Evolutionary conservation across 1,140 invertebrate genomes (phyloP).

Genomic region (Pseudomyrmex concolor): DNA sequence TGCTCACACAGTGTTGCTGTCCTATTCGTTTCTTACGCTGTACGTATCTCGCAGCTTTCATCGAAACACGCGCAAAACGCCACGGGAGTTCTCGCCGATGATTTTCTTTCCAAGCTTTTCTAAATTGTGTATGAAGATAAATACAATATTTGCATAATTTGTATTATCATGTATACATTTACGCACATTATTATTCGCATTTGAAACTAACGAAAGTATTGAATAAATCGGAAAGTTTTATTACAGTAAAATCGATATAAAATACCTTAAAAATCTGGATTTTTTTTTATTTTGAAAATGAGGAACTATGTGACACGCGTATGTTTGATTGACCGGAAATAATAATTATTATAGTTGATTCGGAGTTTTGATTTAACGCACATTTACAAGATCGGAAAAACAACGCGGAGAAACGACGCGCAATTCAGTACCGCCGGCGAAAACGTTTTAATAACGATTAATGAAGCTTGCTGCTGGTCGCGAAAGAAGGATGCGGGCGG

Average conservation of each 20-base stretch:
- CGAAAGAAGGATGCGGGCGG: neutral
- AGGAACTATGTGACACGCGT: neutral
- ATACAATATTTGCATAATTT: conserved; percentile 14
- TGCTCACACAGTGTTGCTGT: conserved; percentile 22
- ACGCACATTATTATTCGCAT: neutral
- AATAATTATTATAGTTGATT: neutral
- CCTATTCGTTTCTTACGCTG: conserved; percentile 34
- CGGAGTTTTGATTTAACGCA: conserved; percentile 30
- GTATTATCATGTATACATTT: neutral
- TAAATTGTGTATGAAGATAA: neutral
- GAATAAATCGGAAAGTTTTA: neutral
- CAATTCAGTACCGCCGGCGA: conserved; percentile 19
- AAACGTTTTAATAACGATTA: conserved; percentile 49
- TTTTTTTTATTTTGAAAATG: conserved; percentile 7
- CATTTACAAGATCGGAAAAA: conserved; percentile 38
- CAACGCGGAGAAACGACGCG: conserved; percentile 7
- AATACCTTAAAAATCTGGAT: neutral
- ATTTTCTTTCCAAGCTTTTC: neutral
- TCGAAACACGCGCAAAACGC: conserved; percentile 17
- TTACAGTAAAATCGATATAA: neutral
- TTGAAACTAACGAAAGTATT: neutral
- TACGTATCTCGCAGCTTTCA: conserved; percentile 1
- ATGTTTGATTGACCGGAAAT: too few relatives aligned
- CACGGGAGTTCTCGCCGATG: neutral
- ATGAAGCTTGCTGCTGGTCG: conserved; percentile 49